Conservation (phyloP, 2,113 vertebrate genomes). For the Lagenorhynchus albirostris region DNA sequence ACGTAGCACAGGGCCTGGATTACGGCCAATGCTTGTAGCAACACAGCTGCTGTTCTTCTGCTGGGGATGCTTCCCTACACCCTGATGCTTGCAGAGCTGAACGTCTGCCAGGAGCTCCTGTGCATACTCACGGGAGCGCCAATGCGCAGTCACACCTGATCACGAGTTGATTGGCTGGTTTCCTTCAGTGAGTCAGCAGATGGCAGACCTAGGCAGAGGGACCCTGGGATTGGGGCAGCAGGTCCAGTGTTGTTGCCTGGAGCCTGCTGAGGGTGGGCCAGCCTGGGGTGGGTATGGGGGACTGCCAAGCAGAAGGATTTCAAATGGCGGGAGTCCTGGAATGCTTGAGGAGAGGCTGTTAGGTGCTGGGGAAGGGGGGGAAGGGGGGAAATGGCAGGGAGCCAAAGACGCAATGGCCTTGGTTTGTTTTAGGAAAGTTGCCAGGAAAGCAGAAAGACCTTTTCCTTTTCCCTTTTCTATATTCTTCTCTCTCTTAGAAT, state of each 20-base stretch:
- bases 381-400: not conserved
- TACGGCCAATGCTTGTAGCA: fast-evolving
- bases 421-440: constrained; percentile 41
- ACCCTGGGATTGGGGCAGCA: fast-evolving
- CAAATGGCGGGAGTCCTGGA: not conserved
- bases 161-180: not conserved
- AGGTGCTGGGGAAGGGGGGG: not conserved
- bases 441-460: not conserved
- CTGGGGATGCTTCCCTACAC: not conserved
- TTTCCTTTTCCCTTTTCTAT: not conserved
- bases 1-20: not conserved
- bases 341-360: not conserved
- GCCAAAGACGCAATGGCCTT: not conserved
- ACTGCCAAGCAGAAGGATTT: not conserved
- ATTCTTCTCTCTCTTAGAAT: not conserved
- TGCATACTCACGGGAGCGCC: not conserved
- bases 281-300: not conserved
- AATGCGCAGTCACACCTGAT: fast-evolving
- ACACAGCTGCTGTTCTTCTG: not conserved
- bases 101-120: fast-evolving
- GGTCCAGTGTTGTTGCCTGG: too few relatives aligned
- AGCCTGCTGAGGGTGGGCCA: not conserved
- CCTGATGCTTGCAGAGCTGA: not conserved
- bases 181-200: not conserved
- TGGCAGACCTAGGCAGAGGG: not conserved